phyloP scores from a whole-genome alignment of 2,888 invertebrate genomes.

The Crocallis elinguaria region DNA sequence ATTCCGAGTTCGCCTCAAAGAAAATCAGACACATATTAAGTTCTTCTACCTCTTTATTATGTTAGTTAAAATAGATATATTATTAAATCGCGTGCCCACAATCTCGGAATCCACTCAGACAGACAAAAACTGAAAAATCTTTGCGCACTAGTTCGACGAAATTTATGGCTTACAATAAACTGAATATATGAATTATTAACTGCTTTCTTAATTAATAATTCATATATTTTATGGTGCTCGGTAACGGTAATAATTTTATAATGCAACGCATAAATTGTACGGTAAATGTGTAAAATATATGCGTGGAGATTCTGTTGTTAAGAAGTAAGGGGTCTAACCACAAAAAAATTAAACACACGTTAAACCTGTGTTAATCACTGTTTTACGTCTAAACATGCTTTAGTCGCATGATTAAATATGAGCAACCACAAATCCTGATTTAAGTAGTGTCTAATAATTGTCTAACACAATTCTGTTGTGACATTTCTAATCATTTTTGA shows the following conservation, averaged over 20 bases:
- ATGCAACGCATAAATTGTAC: neutral
- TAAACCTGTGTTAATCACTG: no score
- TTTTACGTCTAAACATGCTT: no score
- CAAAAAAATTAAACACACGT: no score
- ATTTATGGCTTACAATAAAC: slow-evolving; percentile 29
- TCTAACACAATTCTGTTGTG: no score
- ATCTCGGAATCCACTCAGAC: slow-evolving; percentile 12
- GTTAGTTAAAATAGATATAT: slow-evolving; percentile 1
- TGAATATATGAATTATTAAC: slow-evolving; percentile 38
- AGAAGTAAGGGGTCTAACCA: no score
- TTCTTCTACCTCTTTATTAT: neutral
- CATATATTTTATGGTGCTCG: slow-evolving; percentile 32
- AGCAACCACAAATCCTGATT: no score
- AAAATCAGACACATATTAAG: no score
- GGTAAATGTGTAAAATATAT: neutral
- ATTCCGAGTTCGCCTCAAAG: no score
- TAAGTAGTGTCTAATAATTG: no score
- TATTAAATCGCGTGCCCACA: slow-evolving; percentile 17
- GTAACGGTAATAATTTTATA: slow-evolving; percentile 21
- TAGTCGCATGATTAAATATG: no score
- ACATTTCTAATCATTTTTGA: no score
- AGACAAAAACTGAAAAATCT: slow-evolving; percentile 22
- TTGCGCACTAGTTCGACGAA: slow-evolving; percentile 22
- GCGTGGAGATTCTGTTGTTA: neutral
- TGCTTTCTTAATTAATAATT: slow-evolving; percentile 37